Conservation (phyloP, 2,888 invertebrate genomes). For the Byasa hedistus region DNA sequence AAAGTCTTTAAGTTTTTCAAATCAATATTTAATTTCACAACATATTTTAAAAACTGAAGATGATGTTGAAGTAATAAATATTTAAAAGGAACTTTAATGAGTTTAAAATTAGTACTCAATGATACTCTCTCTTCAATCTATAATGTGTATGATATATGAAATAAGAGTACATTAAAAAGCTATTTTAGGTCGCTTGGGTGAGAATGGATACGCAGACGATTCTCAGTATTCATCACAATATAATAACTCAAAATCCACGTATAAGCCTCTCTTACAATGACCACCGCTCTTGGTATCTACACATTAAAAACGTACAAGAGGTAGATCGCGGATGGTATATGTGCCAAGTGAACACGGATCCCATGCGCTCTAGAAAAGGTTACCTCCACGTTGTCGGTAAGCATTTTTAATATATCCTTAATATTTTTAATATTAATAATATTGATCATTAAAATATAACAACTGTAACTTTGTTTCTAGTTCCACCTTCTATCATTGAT, state of each 20-base stretch:
- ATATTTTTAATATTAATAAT: not conserved
- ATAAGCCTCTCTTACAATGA: slow-evolving; percentile 93
- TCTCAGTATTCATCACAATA: slow-evolving; percentile 93
- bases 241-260: slow-evolving; percentile 93
- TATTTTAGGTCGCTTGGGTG: slow-evolving; percentile 92
- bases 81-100: no score
- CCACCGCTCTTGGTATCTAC: slow-evolving; percentile 94
- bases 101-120: no score
- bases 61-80: no score
- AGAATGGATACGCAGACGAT: slow-evolving; percentile 96
- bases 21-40: no score
- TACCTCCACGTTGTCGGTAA: slow-evolving; percentile 95
- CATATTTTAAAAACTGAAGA: no score
- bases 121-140: no score
- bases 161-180: not conserved
- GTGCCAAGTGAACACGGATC: slow-evolving; percentile 96
- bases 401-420: slow-evolving; percentile 46
- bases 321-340: slow-evolving; percentile 94
- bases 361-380: slow-evolving; percentile 93
- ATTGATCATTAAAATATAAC: not conserved
- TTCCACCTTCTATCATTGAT: slow-evolving; percentile 94
- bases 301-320: slow-evolving; percentile 92
- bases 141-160: no score
- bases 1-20: no score
- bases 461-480: slow-evolving; percentile 66